Evolutionary conservation across 2,888 invertebrate genomes (phyloP).

Genomic region (Limnephilus marmoratus): DNA sequence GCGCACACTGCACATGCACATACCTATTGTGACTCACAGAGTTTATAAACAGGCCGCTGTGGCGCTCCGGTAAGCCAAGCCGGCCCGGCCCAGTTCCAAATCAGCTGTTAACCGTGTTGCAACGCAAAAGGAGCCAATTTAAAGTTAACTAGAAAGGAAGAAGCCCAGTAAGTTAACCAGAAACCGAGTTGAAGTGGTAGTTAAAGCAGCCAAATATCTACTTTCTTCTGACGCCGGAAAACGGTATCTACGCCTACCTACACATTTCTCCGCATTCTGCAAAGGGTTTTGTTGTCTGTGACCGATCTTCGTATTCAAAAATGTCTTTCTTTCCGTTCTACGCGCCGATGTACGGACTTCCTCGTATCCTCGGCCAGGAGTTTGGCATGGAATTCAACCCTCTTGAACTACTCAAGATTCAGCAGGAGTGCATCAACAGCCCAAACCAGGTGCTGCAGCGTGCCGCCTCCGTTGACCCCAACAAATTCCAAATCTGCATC

Average conservation of each 20-base stretch:
- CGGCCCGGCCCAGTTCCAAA: constrained; percentile 11
- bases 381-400: constrained; percentile 44
- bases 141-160: too few species aligned
- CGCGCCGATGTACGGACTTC: background rate
- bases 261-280: background rate
- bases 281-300: too few species aligned
- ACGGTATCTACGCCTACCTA: background rate
- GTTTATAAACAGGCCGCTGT: constrained; percentile 31
- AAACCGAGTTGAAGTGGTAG: background rate
- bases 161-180: too few species aligned
- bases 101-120: constrained; percentile 27
- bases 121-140: background rate
- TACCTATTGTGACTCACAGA: background rate
- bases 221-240: background rate
- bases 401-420: constrained; percentile 9
- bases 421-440: background rate
- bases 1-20: background rate
- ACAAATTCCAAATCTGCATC: constrained; percentile 83
- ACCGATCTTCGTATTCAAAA: background rate
- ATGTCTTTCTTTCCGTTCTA: constrained; percentile 15
- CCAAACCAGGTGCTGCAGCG: background rate
- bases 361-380: constrained; percentile 27
- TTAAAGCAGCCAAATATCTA: background rate
- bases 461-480: constrained; percentile 71
- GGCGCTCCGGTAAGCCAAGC: constrained; percentile 6